These are phyloP conservation scores for Tupaia chinensis DNA, from an alignment of 2,113 vertebrate species.

Conservation along the genomic window DNA sequence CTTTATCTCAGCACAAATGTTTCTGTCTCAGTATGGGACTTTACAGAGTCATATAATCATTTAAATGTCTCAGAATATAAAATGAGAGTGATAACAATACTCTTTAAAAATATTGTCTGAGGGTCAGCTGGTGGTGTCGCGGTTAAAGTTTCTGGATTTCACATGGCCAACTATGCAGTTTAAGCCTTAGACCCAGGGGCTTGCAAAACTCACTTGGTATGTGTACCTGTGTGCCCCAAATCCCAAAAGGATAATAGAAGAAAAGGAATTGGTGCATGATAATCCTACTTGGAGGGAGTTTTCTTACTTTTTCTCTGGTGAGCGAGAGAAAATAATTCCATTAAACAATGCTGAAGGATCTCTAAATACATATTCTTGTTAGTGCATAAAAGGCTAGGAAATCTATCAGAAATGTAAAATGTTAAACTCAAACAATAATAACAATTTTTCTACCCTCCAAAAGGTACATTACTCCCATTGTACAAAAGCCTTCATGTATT, in stretches of 20 bases:
- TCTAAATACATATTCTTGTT: background rate
- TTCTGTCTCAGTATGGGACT: background rate
- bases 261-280: too few species aligned
- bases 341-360: conserved; percentile 28
- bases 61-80: conserved; percentile 15
- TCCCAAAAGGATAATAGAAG: too few species aligned
- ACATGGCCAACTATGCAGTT: too few species aligned
- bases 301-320: too few species aligned
- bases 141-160: too few species aligned
- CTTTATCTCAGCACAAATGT: background rate
- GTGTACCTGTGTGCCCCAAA: too few species aligned
- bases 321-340: background rate
- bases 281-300: too few species aligned
- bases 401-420: conserved; percentile 57
- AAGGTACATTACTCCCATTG: background rate
- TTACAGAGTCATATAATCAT: background rate
- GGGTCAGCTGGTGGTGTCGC: too few species aligned
- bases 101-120: background rate
- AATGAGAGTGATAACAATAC: background rate
- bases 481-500: conserved; percentile 67
- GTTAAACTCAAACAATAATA: conserved; percentile 42
- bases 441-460: conserved; percentile 53
- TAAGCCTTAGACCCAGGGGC: too few species aligned
- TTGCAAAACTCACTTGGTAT: too few species aligned
- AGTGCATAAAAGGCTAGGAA: background rate